Base-by-base conservation (phyloP, 1,140 invertebrate species). In the Danaus melanippus region DNA sequence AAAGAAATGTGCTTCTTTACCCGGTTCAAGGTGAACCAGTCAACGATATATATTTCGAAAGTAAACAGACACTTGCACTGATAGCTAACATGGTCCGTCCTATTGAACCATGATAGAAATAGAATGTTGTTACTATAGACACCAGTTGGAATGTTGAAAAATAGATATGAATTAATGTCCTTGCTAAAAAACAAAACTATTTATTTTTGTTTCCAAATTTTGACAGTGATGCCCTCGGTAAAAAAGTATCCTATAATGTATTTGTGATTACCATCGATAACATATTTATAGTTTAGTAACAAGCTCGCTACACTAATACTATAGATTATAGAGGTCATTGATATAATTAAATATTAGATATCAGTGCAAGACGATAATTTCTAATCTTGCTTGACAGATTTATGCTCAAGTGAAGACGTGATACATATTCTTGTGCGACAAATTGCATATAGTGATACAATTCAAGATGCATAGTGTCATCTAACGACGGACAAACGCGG, bases 401-500 rank as follows among this genome's bases (percentile, higher is more conserved):
- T 58, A 64, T 63, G 58, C 57, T 64, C 55, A 57, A 54, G 70
- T 73, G 70, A 66, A 59, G 58, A 58, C 66, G 72, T 75, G 66
- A 69, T 49, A 66, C 62, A 68, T 72, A 66, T 68, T 69, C 58
- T 60, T 69, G 79, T 82, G 77, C 80, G 62, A 74, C 67, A 80
- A 74, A 71, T 74, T 74, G 71, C 74, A 70, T 71, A 63, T 59
- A 58, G 80, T 80, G 76, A 60, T 73, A 81, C 66, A 74, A 67
- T 73, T 72, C 76, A 81, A 71, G 72, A 79, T 84, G 82, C 82
- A 79, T 69, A 71, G 79, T 80, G 79, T 71, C 68, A 71, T 74
- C 77, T 76, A 75, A 64, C 58, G 70, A 71, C 68, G 66, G 60
- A 73, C 70, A 69, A 67, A 66, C 63, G 69, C 68, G 69, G 74